A percentile compares a stretch with the other conserved stretches of the same genome.
Conservation (phyloP, 1,140 invertebrate genomes). For the Heliconius congener region DNA sequence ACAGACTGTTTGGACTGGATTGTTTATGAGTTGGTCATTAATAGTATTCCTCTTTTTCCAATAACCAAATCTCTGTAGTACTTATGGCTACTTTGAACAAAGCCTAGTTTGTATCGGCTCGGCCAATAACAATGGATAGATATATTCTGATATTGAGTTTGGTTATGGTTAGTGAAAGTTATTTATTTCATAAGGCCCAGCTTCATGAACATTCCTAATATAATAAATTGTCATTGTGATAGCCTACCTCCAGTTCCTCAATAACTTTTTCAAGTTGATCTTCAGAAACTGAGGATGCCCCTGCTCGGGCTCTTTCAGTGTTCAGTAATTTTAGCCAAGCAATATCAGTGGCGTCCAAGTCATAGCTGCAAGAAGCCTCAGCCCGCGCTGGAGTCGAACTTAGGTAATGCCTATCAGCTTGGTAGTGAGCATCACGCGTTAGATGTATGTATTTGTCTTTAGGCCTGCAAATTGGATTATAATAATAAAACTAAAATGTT, state of each 20-base stretch:
- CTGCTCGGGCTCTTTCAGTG: slow-evolving; percentile 90
- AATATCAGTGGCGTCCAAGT: slow-evolving; percentile 96
- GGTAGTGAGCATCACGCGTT: slow-evolving; percentile 93
- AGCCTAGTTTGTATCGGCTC: no score
- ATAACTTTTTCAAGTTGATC: slow-evolving; percentile 95
- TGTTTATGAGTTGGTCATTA: no score
- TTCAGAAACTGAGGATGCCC: slow-evolving; percentile 88
- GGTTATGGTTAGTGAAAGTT: no score
- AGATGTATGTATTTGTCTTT: slow-evolving; percentile 96
- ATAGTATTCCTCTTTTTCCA: no score
- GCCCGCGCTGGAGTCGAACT: slow-evolving; percentile 92
- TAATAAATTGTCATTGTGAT: neutral
- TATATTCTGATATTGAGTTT: no score
- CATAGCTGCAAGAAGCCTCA: slow-evolving; percentile 96
- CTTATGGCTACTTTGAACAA: no score
- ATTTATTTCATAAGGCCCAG: no score
- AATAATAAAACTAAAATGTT: neutral
- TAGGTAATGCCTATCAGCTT: slow-evolving; percentile 91
- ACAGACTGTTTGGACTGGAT: no score
- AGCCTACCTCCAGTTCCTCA: slow-evolving; percentile 91
- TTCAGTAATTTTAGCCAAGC: slow-evolving; percentile 95
- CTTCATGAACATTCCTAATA: no score
- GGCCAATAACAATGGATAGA: no score
- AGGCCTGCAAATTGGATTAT: slow-evolving; percentile 84
- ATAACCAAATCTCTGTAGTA: no score